Conservation (phyloP, 2,888 invertebrate species). For the Pheosia tremula region DNA sequence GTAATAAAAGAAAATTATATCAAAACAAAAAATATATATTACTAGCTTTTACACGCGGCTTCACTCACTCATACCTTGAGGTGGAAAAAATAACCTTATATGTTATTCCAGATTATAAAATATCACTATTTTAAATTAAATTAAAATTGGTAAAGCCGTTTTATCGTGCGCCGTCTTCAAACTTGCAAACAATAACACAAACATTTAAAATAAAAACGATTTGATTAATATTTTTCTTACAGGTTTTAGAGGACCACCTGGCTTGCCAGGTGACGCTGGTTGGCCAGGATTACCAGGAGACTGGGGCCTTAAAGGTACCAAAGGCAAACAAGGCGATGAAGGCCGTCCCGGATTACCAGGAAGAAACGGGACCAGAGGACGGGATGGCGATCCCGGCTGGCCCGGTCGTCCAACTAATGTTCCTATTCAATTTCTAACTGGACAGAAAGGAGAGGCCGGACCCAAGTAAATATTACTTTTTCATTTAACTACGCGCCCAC, state of each 20-base stretch:
- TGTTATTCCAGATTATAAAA: too few relatives aligned
- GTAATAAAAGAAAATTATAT: too few relatives aligned
- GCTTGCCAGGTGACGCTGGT: conserved; percentile 71
- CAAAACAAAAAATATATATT: neutral
- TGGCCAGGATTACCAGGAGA: conserved; percentile 55
- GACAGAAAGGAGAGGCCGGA: conserved; percentile 80
- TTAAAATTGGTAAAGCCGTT: too few relatives aligned
- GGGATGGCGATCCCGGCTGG: conserved; percentile 79
- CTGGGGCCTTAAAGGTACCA: conserved; percentile 61
- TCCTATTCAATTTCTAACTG: conserved; percentile 61
- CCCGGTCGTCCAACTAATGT: conserved; percentile 75
- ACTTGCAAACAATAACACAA: too few relatives aligned
- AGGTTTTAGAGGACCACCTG: conserved; percentile 77
- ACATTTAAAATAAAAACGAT: too few relatives aligned
- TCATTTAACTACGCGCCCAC: too few relatives aligned
- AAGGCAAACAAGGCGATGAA: conserved; percentile 69
- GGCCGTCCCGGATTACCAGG: conserved; percentile 80
- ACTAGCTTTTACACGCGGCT: too few relatives aligned
- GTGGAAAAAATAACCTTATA: too few relatives aligned
- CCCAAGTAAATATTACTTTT: conserved; percentile 50
- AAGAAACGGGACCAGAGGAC: conserved; percentile 75
- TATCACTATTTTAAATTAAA: too few relatives aligned
- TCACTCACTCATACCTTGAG: too few relatives aligned
- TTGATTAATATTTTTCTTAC: conserved; percentile 3
- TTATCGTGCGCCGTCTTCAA: too few relatives aligned